Evolutionary conservation across 2,113 vertebrate species (phyloP), one percentile per base, ranked within the genome.

Genomic region (Pelmatolapia mariae): DNA sequence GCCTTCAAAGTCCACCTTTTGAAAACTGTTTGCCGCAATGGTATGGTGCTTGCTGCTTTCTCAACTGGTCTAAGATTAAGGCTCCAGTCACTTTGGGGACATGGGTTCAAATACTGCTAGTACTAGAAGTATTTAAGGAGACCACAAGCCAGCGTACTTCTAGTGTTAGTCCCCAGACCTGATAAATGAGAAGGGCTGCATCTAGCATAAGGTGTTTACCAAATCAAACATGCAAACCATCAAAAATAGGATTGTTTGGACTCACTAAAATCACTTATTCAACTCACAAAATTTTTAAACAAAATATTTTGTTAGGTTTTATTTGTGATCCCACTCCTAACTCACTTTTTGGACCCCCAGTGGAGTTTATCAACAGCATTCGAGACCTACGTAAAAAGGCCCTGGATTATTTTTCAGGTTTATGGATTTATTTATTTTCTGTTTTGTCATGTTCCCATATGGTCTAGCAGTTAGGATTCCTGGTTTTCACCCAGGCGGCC

Each of bases 391-490:
- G 16, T 16, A 59, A 59, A 59, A 59, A 16, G 26, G 26, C 13
- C 13, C 13, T 16, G 24, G 24, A 29, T 29, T 29, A 29, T 26
- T 57, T 26, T 57, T 57, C 54, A 57, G 54, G 24, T 57, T 59
- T 59, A 59, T 59, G 24, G 56, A 29, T 59, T 59, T 59, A 59
- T 59, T 16, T 59, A 9, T 29, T 29, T 29, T 16, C 0, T 0
- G 1, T 10, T 0, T 9, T 5, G 4, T 13, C 1, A 2, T 5
- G 2, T 2, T 61, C 57, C 26, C 15, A 10, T 61, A 18, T 31
- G 8, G 15, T 61, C 57, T 18, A 61, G 2, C 1, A 1, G 8
- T 31, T 61, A 61, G 57, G 8, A 6, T 6, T 61, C 57, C 8
- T 61, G 29, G 5, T 19, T 61, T 61, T 61, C 16, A 18, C 8